These are phyloP conservation scores for Pristionchus japonicus DNA, from an alignment of 2,888 invertebrate genomes.

Conservation along the genomic window DNA sequence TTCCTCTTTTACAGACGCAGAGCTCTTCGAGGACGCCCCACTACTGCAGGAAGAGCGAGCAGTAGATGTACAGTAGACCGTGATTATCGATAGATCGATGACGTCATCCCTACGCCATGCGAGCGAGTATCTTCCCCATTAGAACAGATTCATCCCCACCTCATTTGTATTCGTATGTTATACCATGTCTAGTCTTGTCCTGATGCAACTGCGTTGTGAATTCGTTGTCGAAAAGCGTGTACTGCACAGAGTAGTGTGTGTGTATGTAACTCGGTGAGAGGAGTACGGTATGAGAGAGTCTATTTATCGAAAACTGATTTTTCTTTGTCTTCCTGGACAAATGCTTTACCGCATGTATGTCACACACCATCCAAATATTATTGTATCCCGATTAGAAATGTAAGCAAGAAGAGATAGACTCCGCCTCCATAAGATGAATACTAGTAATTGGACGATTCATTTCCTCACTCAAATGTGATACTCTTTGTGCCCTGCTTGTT, in stretches of 20 bases:
- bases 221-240: constrained; percentile 14
- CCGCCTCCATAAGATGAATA: background rate
- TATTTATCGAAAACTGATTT: constrained; percentile 2
- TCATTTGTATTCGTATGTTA: background rate
- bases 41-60: background rate
- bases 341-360: background rate
- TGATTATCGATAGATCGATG: constrained; percentile 25
- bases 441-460: background rate
- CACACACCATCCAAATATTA: no score
- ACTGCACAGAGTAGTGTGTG: background rate
- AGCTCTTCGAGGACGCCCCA: background rate
- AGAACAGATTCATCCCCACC: background rate
- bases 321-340: background rate
- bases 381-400: background rate
- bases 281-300: constrained; percentile 27
- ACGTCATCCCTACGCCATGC: background rate
- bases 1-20: background rate
- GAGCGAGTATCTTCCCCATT: background rate
- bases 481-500: background rate
- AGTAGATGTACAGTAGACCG: constrained; percentile 27
- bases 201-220: constrained; percentile 25
- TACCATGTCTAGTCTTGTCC: constrained; percentile 4
- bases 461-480: constrained; percentile 26
- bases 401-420: background rate
- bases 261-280: constrained; percentile 6